These are phyloP conservation scores for Myotis davidii DNA, from an alignment of 2,113 vertebrate genomes.

Conservation along the genomic window DNA sequence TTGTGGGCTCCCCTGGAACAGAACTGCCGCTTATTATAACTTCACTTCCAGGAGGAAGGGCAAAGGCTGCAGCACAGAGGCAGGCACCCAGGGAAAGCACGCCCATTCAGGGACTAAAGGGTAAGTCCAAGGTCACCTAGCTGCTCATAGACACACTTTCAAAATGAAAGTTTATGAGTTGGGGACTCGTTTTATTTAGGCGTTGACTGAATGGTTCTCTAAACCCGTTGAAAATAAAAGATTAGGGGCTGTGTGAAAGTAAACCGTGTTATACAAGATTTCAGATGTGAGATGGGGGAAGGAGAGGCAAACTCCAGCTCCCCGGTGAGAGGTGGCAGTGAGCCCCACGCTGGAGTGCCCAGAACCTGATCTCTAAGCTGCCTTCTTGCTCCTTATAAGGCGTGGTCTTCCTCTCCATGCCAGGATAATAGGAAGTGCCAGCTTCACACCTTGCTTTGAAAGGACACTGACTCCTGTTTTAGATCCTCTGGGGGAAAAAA, in stretches of 20 bases:
- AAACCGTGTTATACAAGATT: background rate
- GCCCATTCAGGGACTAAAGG: background rate
- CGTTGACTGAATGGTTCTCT: constrained; percentile 20
- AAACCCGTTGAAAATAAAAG: constrained; percentile 42
- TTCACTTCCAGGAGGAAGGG: background rate
- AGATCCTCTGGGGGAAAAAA: background rate
- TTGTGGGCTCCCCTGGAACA: background rate
- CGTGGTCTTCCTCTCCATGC: background rate
- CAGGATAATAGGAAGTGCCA: background rate
- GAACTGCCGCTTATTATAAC: background rate
- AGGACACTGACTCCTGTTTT: background rate
- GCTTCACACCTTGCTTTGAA: background rate
- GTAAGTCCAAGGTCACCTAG: background rate
- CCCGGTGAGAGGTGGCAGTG: background rate
- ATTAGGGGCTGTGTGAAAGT: background rate
- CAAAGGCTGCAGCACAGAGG: background rate
- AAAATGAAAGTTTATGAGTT: constrained; percentile 27
- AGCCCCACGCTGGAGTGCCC: background rate
- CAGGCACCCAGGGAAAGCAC: background rate
- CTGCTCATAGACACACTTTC: background rate
- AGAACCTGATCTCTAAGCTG: background rate
- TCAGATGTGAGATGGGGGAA: background rate
- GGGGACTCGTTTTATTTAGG: background rate
- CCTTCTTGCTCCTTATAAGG: background rate
- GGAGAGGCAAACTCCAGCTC: background rate